These are phyloP conservation scores for Lindbergichthys nudifrons DNA, from an alignment of 2,797 vertebrate genomes.

Conservation along the genomic window DNA sequence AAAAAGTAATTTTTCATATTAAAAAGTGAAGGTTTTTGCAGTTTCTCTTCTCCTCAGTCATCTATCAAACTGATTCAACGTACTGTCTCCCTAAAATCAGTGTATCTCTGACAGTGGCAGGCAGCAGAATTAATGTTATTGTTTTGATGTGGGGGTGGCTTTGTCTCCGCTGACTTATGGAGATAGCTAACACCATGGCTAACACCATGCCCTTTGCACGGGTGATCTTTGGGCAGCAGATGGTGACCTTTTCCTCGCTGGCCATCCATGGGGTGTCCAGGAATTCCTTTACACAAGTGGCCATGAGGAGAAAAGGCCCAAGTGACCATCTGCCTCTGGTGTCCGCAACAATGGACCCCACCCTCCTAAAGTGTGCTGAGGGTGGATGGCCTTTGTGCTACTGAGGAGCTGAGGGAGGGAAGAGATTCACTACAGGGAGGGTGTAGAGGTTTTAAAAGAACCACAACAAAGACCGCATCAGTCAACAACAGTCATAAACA, in stretches of 20 bases:
- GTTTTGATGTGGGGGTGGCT: neutral
- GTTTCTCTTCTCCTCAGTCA: neutral
- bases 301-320: slow-evolving; percentile 62
- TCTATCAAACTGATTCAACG: slow-evolving; percentile 21
- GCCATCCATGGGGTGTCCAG: slow-evolving; percentile 66
- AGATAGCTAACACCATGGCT: slow-evolving; percentile 35
- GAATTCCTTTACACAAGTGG: slow-evolving; percentile 77
- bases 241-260: slow-evolving; percentile 74
- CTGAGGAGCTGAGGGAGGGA: slow-evolving; percentile 45
- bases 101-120: neutral
- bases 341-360: slow-evolving; percentile 69
- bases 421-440: slow-evolving; percentile 22
- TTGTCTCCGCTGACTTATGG: slow-evolving; percentile 26
- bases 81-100: neutral
- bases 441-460: slow-evolving; percentile 6
- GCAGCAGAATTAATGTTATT: slow-evolving; percentile 20
- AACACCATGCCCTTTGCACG: slow-evolving; percentile 46
- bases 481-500: neutral
- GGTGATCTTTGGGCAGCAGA: slow-evolving; percentile 77
- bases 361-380: slow-evolving; percentile 75
- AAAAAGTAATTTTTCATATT: slow-evolving; percentile 6
- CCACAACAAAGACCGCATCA: neutral
- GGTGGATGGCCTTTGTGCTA: slow-evolving; percentile 63
- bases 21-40: neutral
- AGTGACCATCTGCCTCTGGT: slow-evolving; percentile 80